Conservation (phyloP, 1,140 invertebrate genomes). For the Monochamus saltuarius region DNA sequence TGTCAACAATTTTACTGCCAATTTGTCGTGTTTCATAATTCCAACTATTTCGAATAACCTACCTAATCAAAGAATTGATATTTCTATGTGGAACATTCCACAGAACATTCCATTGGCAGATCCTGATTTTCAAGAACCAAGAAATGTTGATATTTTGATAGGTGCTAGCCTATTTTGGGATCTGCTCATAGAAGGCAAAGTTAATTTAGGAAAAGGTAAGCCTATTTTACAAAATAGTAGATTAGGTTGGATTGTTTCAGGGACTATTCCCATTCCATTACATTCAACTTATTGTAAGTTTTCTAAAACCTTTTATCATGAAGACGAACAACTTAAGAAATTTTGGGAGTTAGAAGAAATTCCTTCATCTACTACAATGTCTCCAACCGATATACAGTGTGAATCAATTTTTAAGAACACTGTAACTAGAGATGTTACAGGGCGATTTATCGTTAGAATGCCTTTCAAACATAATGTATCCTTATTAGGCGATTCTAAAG, state of each 20-base stretch:
- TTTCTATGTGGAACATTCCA: constrained; percentile 22
- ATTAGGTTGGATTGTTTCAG: constrained; percentile 41
- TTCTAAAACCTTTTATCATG: not conserved
- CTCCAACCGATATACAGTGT: no score
- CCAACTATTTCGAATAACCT: constrained; percentile 14
- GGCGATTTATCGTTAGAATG: no score
- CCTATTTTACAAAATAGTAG: constrained; percentile 41
- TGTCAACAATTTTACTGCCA: constrained; percentile 10
- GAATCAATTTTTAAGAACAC: no score
- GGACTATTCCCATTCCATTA: not conserved
- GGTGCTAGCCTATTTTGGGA: constrained; percentile 31
- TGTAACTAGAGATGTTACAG: no score
- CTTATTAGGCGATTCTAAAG: no score
- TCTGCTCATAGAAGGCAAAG: constrained; percentile 26
- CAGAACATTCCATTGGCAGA: constrained; percentile 35
- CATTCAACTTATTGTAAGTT: not conserved
- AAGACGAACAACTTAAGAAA: constrained; percentile 20
- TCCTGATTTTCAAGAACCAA: constrained; percentile 29
- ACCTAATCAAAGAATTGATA: constrained; percentile 12
- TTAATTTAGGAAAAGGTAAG: constrained; percentile 24
- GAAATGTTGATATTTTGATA: constrained; percentile 31
- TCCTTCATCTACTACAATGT: no score
- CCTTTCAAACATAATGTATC: no score
- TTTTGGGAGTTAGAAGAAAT: constrained; percentile 43
- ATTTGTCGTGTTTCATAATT: constrained; percentile 20